phyloP scores from a whole-genome alignment of 2,888 invertebrate species.

The Eucera pruinosa region DNA sequence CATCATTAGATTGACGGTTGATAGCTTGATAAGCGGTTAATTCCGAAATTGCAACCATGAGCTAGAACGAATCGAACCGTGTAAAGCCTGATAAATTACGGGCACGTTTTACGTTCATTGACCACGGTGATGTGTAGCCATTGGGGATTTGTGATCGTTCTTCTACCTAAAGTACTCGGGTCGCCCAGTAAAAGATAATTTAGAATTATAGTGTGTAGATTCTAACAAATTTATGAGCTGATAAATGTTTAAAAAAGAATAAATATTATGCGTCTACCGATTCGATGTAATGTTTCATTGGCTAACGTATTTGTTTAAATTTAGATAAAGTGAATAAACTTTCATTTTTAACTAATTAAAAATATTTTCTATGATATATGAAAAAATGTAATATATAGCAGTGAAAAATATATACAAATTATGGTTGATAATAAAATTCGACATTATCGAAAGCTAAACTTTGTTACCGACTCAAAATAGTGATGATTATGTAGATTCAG shows the following conservation, averaged over 20 bases:
- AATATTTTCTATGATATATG: no score
- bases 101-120: constrained; percentile 44
- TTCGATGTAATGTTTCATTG: no score
- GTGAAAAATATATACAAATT: no score
- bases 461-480: neutral
- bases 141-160: constrained; percentile 45
- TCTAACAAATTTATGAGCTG: neutral
- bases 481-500: no score
- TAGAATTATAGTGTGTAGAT: neutral
- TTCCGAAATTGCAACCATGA: constrained; percentile 27
- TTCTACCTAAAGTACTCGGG: constrained; percentile 20
- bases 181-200: constrained; percentile 6
- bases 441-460: no score
- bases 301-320: no score
- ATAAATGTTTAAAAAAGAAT: neutral
- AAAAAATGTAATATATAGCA: no score
- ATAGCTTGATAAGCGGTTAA: constrained; percentile 41
- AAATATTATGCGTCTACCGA: no score
- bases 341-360: no score
- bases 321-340: no score
- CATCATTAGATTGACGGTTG: constrained; percentile 29
- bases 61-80: constrained; percentile 24
- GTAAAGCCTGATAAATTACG: constrained; percentile 52
- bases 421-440: no score
- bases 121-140: constrained; percentile 13